Evolutionary conservation across 2,113 vertebrate genomes (phyloP).

Genomic region (Epinephelus lanceolatus): DNA sequence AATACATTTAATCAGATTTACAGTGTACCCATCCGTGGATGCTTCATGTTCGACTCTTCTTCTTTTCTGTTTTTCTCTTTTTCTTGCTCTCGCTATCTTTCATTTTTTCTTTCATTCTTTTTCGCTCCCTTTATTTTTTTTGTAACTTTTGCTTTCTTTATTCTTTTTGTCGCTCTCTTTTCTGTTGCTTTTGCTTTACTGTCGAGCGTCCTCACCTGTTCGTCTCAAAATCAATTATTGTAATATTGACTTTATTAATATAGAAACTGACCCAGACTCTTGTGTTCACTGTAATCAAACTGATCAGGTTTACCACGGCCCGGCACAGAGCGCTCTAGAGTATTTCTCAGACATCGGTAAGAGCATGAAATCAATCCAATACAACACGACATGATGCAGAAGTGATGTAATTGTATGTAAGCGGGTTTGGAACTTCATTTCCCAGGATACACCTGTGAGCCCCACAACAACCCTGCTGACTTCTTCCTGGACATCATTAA

Average conservation of each 20-base stretch:
- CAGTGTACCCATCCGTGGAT: too few relatives aligned
- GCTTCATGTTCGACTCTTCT: too few relatives aligned
- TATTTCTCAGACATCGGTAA: slow-evolving; percentile 90
- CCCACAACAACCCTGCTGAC: slow-evolving; percentile 96
- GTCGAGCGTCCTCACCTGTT: neutral
- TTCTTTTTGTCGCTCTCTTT: too few relatives aligned
- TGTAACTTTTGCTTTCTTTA: too few relatives aligned
- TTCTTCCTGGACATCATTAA: slow-evolving; percentile 97
- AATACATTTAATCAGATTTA: too few relatives aligned
- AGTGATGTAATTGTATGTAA: accelerated
- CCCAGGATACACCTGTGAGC: slow-evolving; percentile 91
- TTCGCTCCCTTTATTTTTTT: too few relatives aligned
- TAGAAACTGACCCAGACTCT: neutral
- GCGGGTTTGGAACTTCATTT: slow-evolving; percentile 17
- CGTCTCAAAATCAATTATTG: too few relatives aligned
- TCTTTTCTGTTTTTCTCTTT: neutral
- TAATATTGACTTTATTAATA: too few relatives aligned
- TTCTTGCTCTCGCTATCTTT: neutral
- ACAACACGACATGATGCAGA: accelerated
- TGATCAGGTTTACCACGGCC: slow-evolving; percentile 89
- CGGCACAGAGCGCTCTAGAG: slow-evolving; percentile 82
- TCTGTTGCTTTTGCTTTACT: neutral
- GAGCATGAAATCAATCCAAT: neutral
- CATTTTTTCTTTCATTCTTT: too few relatives aligned
- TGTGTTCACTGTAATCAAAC: slow-evolving; percentile 40